phyloP scores from a whole-genome alignment of 2,797 vertebrate species.

The Sebastes kiyomatsui region DNA sequence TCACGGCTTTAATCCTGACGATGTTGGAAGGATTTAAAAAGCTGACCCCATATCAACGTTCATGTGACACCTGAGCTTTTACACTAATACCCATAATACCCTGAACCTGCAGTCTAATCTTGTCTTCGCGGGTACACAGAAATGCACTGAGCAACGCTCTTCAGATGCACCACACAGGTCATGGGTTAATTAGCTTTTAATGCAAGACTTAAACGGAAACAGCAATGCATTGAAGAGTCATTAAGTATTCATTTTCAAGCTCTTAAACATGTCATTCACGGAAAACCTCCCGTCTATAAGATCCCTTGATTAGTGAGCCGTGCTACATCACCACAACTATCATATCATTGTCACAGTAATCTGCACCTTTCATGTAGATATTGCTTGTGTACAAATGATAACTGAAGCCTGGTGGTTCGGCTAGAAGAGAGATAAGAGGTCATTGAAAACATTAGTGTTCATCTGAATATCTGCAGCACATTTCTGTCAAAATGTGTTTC shows the following conservation, averaged over 20 bases:
- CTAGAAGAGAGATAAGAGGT: not conserved
- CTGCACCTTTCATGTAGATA: not conserved
- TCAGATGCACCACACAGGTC: not conserved
- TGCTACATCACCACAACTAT: not conserved
- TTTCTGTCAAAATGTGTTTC: not conserved
- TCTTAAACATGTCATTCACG: not conserved
- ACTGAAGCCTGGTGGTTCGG: not conserved
- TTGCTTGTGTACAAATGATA: not conserved
- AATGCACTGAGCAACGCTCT: not conserved
- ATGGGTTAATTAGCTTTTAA: not conserved
- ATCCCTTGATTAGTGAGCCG: not conserved
- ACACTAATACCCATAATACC: conserved; percentile 34
- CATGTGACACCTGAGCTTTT: conserved; percentile 24
- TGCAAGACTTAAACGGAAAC: not conserved
- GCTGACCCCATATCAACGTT: not conserved
- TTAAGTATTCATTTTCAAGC: not conserved
- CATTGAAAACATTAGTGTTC: not conserved
- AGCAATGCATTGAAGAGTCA: not conserved
- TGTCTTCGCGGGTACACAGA: not conserved
- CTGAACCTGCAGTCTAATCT: not conserved
- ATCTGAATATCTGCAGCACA: not conserved
- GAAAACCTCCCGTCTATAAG: not conserved
- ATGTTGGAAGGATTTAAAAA: not conserved
- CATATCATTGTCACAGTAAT: not conserved
- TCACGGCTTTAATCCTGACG: conserved; percentile 6